Conservation (phyloP, 2,888 invertebrate genomes). For the Drosophila rubida region DNA sequence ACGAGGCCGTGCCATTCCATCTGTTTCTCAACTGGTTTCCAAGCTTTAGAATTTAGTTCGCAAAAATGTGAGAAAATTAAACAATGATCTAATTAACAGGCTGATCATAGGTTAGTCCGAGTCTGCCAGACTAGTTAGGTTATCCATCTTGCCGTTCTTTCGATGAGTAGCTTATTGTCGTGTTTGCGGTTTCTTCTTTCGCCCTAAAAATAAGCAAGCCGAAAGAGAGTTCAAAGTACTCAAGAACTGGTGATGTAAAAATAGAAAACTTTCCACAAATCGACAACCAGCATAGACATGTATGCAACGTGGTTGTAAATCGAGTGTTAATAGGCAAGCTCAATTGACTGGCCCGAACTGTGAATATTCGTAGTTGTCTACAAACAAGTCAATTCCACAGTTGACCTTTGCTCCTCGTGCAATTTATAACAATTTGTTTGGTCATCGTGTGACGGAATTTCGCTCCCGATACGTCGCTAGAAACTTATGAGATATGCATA, state of each 20-base stretch:
- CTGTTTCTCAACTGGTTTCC: too few relatives aligned
- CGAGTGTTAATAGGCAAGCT: conserved; percentile 10
- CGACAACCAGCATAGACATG: background rate
- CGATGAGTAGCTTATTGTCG: too few relatives aligned
- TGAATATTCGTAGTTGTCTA: conserved; percentile 42
- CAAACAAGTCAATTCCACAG: conserved; percentile 30
- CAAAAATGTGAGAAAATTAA: too few relatives aligned
- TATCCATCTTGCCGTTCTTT: background rate
- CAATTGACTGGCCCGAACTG: conserved; percentile 36
- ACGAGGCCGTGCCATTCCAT: too few relatives aligned
- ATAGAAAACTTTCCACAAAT: conserved; percentile 55
- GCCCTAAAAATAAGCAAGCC: conserved; percentile 47
- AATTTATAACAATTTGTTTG: conserved; percentile 56
- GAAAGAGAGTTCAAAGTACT: conserved; percentile 43
- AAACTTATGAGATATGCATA: conserved; percentile 1
- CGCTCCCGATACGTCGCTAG: conserved; percentile 34
- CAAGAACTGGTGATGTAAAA: conserved; percentile 46
- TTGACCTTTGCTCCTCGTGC: conserved; percentile 34
- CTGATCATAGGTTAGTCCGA: background rate
- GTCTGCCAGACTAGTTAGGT: background rate
- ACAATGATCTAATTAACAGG: background rate
- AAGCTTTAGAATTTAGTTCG: too few relatives aligned
- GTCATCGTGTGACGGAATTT: conserved; percentile 46
- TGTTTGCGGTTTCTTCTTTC: conserved; percentile 42
- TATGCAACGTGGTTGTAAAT: background rate